Evolutionary conservation across 2,113 vertebrate species (phyloP).

Genomic region (Gymnobelideus leadbeateri): DNA sequence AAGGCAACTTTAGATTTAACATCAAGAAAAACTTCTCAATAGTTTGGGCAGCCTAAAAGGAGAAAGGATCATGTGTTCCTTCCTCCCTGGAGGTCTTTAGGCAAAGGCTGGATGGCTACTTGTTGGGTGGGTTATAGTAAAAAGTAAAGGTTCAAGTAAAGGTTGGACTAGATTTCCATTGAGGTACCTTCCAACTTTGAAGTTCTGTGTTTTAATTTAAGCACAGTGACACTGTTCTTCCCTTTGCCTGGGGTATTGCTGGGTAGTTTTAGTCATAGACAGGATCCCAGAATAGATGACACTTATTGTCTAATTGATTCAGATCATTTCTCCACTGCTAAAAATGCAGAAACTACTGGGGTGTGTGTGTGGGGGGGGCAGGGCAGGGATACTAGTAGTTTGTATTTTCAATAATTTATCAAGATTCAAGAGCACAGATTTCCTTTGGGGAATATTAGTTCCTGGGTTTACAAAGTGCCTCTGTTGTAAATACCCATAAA

Average conservation of each 20-base stretch:
- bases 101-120: neutral
- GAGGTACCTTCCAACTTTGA: neutral
- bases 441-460: slow-evolving; percentile 87
- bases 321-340: slow-evolving; percentile 61
- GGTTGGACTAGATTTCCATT: neutral
- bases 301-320: slow-evolving; percentile 32
- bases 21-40: neutral
- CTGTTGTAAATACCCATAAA: slow-evolving; percentile 88
- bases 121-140: neutral
- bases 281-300: neutral
- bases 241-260: neutral
- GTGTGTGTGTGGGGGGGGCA: slow-evolving; percentile 12
- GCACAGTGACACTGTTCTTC: neutral
- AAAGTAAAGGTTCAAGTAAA: neutral
- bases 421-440: slow-evolving; percentile 82
- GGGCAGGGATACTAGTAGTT: slow-evolving; percentile 35
- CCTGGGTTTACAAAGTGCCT: slow-evolving; percentile 87
- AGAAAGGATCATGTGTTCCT: neutral
- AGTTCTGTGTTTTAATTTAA: neutral
- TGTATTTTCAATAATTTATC: slow-evolving; percentile 83
- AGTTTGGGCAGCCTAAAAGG: neutral
- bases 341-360: slow-evolving; percentile 71
- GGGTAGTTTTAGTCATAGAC: neutral
- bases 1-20: neutral
- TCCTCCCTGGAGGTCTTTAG: no score